Base-by-base conservation (phyloP, 2,797 vertebrate genomes). In the Enteromius argenteus region DNA sequence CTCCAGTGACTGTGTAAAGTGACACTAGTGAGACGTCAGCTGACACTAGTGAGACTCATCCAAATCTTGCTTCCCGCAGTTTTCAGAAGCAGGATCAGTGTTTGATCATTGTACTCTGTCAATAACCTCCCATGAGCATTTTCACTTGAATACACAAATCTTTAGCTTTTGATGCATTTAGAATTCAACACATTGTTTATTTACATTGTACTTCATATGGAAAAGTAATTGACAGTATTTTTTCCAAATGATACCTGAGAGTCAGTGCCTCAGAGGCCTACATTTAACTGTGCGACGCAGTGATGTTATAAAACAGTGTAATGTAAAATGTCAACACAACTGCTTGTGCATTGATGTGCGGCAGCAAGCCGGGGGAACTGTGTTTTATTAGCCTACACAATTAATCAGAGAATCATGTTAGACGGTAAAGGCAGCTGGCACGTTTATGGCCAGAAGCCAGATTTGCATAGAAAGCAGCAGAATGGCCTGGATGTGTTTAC, bases 371-470 rank as follows among this genome's bases (percentile, higher is more conserved):
- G 23, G 19, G 78, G 73, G 73, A 62, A 60, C 69, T 42, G 81
- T 68, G 44, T 84, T 77, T 84, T 84, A 85, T 85, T 64, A 51
- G 60, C 80, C 35, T 69, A 35, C 75, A 58, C 67, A 85, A 85
- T 86, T 87, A 84, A 85, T 88, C 73, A 84, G 69, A 17, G 62
- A 80, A 79, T 88, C 39, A 46, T 81, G 79, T 84, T 49, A 83
- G 32, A 78, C 13, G 51, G 64, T 51, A 81, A 67, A 79, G 76
- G 76, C 79, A 86, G 81, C 78, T 86, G 84, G 58, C 51, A 72
- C 58, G 49, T 58, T 67, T 46, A 79, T 72, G 75, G 75, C 51
- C 68, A 83, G 32, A 19, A 49, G 77, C 46, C 64, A 69, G 13
- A 86, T 88, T 75, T 88, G 84, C 87, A 88, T 84, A 81, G 49